These are phyloP conservation scores for Bovichtus diacanthus DNA, from an alignment of 2,797 vertebrate species.

Conservation along the genomic window DNA sequence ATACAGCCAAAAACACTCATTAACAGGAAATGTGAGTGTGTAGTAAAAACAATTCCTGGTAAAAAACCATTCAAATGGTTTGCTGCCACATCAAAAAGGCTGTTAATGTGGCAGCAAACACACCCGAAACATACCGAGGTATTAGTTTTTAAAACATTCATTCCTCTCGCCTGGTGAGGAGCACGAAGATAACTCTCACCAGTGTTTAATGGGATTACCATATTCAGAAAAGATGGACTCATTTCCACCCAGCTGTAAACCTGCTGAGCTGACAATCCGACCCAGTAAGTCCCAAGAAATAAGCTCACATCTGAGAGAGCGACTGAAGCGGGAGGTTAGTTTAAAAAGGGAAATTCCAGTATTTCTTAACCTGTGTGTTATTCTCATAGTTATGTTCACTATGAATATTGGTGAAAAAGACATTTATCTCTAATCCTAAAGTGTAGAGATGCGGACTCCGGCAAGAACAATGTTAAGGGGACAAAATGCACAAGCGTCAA, in stretches of 20 bases:
- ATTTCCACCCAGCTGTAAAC: slow-evolving; percentile 68
- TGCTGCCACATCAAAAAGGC: slow-evolving; percentile 20
- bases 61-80: slow-evolving; percentile 51
- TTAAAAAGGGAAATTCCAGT: not conserved
- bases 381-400: not conserved
- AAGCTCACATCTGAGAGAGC: slow-evolving; percentile 23
- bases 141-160: slow-evolving; percentile 61
- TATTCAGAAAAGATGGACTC: slow-evolving; percentile 69
- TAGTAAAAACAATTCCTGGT: slow-evolving; percentile 43
- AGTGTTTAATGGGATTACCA: slow-evolving; percentile 71
- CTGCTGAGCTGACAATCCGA: slow-evolving; percentile 64
- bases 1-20: slow-evolving; percentile 29
- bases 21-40: slow-evolving; percentile 24
- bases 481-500: too few species aligned
- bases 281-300: slow-evolving; percentile 32
- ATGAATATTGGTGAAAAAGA: slow-evolving; percentile 3
- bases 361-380: not conserved
- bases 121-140: slow-evolving; percentile 18
- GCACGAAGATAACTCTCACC: slow-evolving; percentile 50
- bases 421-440: not conserved
- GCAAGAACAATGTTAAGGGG: not conserved
- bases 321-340: slow-evolving; percentile 17
- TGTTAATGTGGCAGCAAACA: slow-evolving; percentile 33
- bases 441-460: not conserved
- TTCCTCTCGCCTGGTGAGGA: slow-evolving; percentile 49